Evolutionary conservation across 2,113 vertebrate genomes (phyloP).

Genomic region (Oplegnathus fasciatus): DNA sequence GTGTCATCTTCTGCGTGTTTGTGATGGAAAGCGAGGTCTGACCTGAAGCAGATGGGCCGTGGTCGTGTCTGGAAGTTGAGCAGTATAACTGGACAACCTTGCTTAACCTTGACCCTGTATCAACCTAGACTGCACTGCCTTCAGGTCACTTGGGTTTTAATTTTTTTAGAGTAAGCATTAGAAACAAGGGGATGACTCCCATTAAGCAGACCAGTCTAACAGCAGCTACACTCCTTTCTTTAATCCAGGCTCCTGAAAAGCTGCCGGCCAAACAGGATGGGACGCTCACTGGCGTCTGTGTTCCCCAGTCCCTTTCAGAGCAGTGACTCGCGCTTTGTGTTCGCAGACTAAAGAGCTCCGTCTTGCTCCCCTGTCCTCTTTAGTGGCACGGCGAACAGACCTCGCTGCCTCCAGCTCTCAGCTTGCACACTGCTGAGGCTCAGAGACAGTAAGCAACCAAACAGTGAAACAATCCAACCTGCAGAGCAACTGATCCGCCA

Average conservation of each 20-base stretch:
- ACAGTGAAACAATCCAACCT: slow-evolving; percentile 63
- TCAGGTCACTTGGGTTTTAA: slow-evolving; percentile 51
- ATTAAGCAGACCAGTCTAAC: slow-evolving; percentile 37
- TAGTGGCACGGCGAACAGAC: slow-evolving; percentile 54
- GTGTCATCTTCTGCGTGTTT: slow-evolving; percentile 50
- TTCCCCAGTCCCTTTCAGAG: slow-evolving; percentile 64
- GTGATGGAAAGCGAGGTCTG: slow-evolving; percentile 74
- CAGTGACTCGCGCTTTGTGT: slow-evolving; percentile 64
- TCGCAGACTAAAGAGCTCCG: slow-evolving; percentile 60
- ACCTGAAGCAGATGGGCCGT: slow-evolving; percentile 75
- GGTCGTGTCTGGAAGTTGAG: slow-evolving; percentile 40
- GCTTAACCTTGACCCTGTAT: slow-evolving; percentile 70
- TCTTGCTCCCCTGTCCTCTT: slow-evolving; percentile 62
- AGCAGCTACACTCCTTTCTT: slow-evolving; percentile 39
- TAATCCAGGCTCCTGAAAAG: slow-evolving; percentile 58
- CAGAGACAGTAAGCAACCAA: slow-evolving; percentile 58
- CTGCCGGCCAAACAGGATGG: slow-evolving; percentile 56
- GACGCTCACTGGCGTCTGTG: slow-evolving; percentile 41
- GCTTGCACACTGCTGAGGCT: slow-evolving; percentile 37
- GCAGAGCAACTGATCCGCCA: slow-evolving; percentile 57
- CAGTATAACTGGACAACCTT: slow-evolving; percentile 49
- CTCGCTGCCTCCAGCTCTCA: slow-evolving; percentile 61
- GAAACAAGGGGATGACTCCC: slow-evolving; percentile 18
- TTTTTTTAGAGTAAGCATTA: slow-evolving; percentile 37
- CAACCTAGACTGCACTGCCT: slow-evolving; percentile 33